Conservation (phyloP, 2,797 vertebrate species). For the Notamacropus eugenii region DNA sequence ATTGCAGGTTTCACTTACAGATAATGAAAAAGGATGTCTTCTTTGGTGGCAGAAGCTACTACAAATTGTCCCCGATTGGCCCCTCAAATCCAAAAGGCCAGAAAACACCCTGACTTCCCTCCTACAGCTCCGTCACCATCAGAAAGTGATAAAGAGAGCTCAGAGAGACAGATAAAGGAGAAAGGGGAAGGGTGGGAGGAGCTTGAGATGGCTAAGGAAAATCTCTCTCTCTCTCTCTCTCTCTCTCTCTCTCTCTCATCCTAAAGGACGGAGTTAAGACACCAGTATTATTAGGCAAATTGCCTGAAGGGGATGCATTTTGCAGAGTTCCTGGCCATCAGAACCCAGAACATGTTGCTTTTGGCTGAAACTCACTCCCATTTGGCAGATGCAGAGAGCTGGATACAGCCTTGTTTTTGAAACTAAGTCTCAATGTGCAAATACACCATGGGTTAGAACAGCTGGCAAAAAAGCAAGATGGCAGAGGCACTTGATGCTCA, state of each 20-base stretch:
- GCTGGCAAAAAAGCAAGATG: constrained; percentile 55
- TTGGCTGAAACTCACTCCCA: constrained; percentile 44
- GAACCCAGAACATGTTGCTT: constrained; percentile 58
- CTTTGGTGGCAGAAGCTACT: constrained; percentile 30
- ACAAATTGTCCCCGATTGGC: background rate
- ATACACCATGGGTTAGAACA: constrained; percentile 50
- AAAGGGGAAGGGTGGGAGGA: constrained; percentile 7
- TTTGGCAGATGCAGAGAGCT: constrained; percentile 64
- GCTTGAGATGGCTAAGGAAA: background rate
- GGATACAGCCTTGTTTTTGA: constrained; percentile 62
- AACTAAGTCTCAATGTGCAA: constrained; percentile 54
- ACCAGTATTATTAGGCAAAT: constrained; percentile 52
- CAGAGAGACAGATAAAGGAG: constrained; percentile 12
- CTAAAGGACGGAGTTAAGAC: constrained; percentile 43
- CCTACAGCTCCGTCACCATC: background rate
- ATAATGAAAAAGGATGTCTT: constrained; percentile 54
- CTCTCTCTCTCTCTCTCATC: background rate
- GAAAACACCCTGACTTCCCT: background rate
- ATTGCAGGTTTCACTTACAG: constrained; percentile 60
- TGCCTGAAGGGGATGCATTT: constrained; percentile 29
- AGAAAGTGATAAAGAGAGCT: background rate
- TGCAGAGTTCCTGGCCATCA: constrained; percentile 52
- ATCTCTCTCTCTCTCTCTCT: background rate
- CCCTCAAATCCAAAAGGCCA: background rate
- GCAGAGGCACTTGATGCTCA: constrained; percentile 3